Conservation (phyloP, 2,888 invertebrate genomes). For the Xanthorhoe spadicearia region DNA sequence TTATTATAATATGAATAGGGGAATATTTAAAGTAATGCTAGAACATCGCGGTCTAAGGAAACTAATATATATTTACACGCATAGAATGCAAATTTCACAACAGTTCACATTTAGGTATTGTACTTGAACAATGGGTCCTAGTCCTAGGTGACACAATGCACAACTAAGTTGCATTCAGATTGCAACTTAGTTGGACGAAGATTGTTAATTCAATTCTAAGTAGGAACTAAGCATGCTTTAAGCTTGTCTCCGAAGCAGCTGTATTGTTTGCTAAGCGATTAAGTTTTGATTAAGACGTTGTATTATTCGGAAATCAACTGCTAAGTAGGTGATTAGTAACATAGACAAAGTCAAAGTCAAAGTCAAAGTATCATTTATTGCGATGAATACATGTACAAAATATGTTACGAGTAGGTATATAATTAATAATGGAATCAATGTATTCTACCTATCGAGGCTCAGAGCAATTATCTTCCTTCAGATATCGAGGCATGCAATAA, state of each 20-base stretch:
- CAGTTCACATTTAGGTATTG: background rate
- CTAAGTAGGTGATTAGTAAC: too few species aligned
- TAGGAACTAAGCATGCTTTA: constrained; percentile 58
- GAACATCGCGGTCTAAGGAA: background rate
- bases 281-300: constrained; percentile 26
- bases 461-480: too few species aligned
- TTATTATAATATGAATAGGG: too few species aligned
- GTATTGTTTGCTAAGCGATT: constrained; percentile 23
- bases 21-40: too few species aligned
- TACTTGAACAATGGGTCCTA: constrained; percentile 13
- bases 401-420: too few species aligned
- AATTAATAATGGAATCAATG: too few species aligned
- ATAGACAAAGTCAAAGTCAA: too few species aligned
- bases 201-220: constrained; percentile 66
- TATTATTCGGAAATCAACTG: background rate
- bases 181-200: constrained; percentile 50
- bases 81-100: constrained; percentile 6
- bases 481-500: too few species aligned
- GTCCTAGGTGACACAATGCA: constrained; percentile 7
- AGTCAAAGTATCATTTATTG: too few species aligned
- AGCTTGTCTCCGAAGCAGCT: constrained; percentile 39
- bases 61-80: constrained; percentile 8
- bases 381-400: too few species aligned
- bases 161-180: constrained; percentile 28
- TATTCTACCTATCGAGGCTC: too few species aligned